Conservation (phyloP, 2,888 invertebrate genomes). For the Oithona nana region DNA sequence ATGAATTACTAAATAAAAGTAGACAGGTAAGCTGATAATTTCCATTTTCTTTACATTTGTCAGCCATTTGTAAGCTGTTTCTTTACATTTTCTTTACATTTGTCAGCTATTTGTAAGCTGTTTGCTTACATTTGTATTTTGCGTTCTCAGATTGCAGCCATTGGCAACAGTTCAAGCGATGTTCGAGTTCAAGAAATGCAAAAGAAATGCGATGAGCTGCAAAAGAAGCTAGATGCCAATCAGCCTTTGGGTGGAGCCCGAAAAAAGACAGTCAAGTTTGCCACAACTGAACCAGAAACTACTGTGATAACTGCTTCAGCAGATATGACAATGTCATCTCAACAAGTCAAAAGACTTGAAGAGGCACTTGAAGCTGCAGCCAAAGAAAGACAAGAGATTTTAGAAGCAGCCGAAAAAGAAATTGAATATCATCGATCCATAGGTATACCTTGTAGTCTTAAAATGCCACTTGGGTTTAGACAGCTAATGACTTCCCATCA, state of each 20-base stretch:
- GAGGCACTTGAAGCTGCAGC: conserved; percentile 39
- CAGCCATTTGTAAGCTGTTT: neutral
- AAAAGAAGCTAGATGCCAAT: neutral
- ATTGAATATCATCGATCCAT: conserved; percentile 46
- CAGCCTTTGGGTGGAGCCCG: neutral
- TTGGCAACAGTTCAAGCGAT: neutral
- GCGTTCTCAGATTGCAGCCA: neutral
- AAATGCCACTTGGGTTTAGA: too few species aligned
- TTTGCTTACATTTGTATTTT: neutral
- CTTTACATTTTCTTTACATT: too few species aligned
- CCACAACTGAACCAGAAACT: neutral
- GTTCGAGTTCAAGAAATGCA: neutral
- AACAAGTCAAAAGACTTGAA: conserved; percentile 8
- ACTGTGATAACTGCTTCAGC: neutral
- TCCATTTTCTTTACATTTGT: too few species aligned
- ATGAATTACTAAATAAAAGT: conserved; percentile 37
- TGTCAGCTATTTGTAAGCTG: neutral
- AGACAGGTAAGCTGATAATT: conserved; percentile 1
- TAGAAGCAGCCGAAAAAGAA: conserved; percentile 43
- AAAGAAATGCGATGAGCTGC: neutral
- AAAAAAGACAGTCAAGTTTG: conserved; percentile 13
- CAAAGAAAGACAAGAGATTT: conserved; percentile 38
- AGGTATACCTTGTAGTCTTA: too few species aligned
- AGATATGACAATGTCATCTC: neutral
- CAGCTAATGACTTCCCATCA: too few species aligned